phyloP scores from a whole-genome alignment of 2,888 invertebrate genomes.

The Drosophila gaucha region DNA sequence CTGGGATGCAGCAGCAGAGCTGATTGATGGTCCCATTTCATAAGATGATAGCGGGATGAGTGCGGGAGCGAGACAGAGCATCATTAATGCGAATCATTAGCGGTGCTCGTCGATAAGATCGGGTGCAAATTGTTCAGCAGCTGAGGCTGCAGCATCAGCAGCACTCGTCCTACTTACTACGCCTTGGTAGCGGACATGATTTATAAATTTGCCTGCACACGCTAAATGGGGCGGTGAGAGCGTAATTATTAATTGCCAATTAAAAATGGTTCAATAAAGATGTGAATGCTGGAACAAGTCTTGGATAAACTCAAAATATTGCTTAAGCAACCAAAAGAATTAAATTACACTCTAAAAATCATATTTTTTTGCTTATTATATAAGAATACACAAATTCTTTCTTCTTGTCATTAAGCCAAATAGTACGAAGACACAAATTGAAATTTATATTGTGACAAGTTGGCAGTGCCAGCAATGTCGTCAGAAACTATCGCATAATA shows the following conservation, averaged over 20 bases:
- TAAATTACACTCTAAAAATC: too few relatives aligned
- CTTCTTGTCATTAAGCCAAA: too few relatives aligned
- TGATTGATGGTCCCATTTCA: constrained; percentile 84
- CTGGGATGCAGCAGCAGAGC: constrained; percentile 47
- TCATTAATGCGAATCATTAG: constrained; percentile 80
- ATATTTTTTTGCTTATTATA: too few relatives aligned
- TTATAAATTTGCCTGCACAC: constrained; percentile 37
- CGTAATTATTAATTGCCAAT: constrained; percentile 77
- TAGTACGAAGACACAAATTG: not conserved
- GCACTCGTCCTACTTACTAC: constrained; percentile 12
- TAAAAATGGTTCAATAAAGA: constrained; percentile 63
- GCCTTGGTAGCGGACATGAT: constrained; percentile 31
- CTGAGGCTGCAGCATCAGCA: constrained; percentile 7
- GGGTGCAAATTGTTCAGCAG: constrained; percentile 71
- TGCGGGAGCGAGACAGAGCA: constrained; percentile 49
- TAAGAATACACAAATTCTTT: too few relatives aligned
- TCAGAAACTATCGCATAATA: constrained; percentile 3
- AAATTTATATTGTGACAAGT: constrained; percentile 6
- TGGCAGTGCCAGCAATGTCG: constrained; percentile 22
- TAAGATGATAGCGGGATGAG: constrained; percentile 62
- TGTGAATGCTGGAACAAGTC: constrained; percentile 39
- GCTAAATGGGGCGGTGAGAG: constrained; percentile 58
- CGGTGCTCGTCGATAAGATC: constrained; percentile 74
- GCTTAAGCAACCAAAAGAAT: too few relatives aligned
- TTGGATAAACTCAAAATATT: not conserved